Conservation (phyloP, 2,113 vertebrate species). For the Siniperca chuatsi region DNA sequence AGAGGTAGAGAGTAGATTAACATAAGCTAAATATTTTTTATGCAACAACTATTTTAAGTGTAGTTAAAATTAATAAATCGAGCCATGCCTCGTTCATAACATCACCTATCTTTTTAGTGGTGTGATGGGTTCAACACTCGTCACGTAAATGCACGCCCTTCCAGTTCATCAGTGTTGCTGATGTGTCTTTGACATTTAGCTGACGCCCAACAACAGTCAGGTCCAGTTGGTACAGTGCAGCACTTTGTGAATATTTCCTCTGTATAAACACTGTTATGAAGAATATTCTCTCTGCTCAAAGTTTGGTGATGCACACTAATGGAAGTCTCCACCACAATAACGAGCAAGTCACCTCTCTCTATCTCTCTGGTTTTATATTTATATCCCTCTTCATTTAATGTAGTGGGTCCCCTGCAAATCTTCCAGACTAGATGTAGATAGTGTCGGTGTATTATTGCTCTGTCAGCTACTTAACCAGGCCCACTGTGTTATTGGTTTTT, state of each 20-base stretch:
- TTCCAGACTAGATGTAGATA: conserved; percentile 52
- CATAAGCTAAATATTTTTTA: background rate
- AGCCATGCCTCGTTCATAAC: background rate
- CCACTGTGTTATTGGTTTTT: background rate
- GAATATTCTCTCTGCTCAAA: conserved; percentile 28
- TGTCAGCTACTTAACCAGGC: conserved; percentile 53
- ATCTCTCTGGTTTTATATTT: conserved; percentile 34
- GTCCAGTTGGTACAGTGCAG: background rate
- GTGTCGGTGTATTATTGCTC: conserved; percentile 49
- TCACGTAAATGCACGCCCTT: too few species aligned
- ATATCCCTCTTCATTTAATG: conserved; percentile 47
- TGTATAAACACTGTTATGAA: conserved; percentile 15
- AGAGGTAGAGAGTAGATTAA: background rate
- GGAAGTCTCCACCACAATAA: conserved; percentile 31
- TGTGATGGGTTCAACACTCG: conserved; percentile 4
- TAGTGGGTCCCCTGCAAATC: conserved; percentile 46
- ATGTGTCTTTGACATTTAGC: conserved; percentile 5
- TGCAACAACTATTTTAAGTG: background rate
- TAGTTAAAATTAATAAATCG: background rate
- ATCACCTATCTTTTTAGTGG: background rate
- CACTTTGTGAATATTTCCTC: conserved; percentile 12
- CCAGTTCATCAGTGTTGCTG: background rate
- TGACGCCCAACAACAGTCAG: background rate
- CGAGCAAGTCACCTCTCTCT: conserved; percentile 2
- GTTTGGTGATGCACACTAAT: conserved; percentile 40